Base-by-base conservation (phyloP, 1,140 invertebrate genomes). In the Mycetomoellerius zeteki region DNA sequence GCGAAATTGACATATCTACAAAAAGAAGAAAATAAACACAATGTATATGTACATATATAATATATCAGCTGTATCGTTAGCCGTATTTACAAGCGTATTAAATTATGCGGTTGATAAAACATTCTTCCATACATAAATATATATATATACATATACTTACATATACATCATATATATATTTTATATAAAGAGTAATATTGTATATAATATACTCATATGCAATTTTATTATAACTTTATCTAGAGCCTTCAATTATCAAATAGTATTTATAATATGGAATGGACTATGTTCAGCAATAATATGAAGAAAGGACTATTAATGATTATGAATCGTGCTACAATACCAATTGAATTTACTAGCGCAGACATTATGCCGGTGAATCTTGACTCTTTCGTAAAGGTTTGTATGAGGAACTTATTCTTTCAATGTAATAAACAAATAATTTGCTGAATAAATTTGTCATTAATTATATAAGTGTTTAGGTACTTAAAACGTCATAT, bases 401-500 rank as follows among this genome's bases (percentile, higher is more conserved):
- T 90, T 27, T 27, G 89, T 87, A 87, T 27, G 10, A 47, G 3
- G 3, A 77, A 62, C 37, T 47, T 0, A 10, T 5, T 21, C 10
- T 54, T 56, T 27, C 0, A 21, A 62, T 21, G 12, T 81, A 43
- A 43, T 10, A 27, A 37, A 80, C 4, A 52, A 37, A 37, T 33
- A 73, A 27, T 24, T 52, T 56, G 5, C 12, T 64, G 4, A 14
- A 24, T 43, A 30, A 64, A 19, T 21, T 77, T 58, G 5, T 72
- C 27, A 27, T 19, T 12, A 19, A 64, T 43, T 30, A 14, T 47
- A 47, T 56, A 56, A 72, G 21, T 60, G 6, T 88, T 77, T 14
- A 91, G 90, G 56, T 91, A 0, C 19, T 91, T 12, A 91, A 89
- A 52, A 64, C 60, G 2, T 85, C 80, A 14, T 91, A 90, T 47